phyloP scores from a whole-genome alignment of 2,797 vertebrate species.

The Eospalax fontanierii region DNA sequence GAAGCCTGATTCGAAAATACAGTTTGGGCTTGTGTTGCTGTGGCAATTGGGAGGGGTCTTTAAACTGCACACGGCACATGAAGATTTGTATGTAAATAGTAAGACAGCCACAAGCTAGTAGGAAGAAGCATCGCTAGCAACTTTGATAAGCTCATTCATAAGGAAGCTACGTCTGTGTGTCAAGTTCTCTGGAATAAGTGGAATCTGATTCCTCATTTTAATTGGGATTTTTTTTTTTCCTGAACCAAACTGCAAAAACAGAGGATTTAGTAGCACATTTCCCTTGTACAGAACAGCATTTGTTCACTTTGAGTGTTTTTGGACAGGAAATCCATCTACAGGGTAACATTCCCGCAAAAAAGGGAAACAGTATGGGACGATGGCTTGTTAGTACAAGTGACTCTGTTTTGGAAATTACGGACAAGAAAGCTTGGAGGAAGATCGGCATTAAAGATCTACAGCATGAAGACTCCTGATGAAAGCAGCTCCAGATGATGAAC shows the following conservation, averaged over 20 bases:
- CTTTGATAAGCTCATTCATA: conserved; percentile 75
- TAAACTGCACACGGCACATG: conserved; percentile 42
- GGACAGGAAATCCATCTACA: conserved; percentile 86
- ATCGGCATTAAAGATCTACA: conserved; percentile 86
- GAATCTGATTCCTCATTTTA: conserved; percentile 71
- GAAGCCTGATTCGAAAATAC: conserved; percentile 82
- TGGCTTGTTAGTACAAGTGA: conserved; percentile 84
- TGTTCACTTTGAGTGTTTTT: conserved; percentile 82
- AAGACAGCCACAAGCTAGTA: conserved; percentile 35
- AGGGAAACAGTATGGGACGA: conserved; percentile 85
- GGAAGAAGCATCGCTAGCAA: conserved; percentile 65
- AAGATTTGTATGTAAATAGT: conserved; percentile 66
- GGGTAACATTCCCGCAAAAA: conserved; percentile 68
- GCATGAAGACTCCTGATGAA: conserved; percentile 89
- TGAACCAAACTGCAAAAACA: conserved; percentile 71
- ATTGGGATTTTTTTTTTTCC: conserved; percentile 70
- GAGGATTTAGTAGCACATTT: conserved; percentile 66
- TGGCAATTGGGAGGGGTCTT: conserved; percentile 71
- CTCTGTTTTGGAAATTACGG: conserved; percentile 83
- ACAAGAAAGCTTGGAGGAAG: conserved; percentile 82
- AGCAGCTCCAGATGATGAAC: conserved; percentile 91
- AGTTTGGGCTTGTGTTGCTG: conserved; percentile 74
- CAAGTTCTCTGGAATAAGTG: conserved; percentile 70
- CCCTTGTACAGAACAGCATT: conserved; percentile 61
- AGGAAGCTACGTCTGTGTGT: conserved; percentile 70